Conservation (phyloP, 2,888 invertebrate genomes). For the Autographa pulchrina region DNA sequence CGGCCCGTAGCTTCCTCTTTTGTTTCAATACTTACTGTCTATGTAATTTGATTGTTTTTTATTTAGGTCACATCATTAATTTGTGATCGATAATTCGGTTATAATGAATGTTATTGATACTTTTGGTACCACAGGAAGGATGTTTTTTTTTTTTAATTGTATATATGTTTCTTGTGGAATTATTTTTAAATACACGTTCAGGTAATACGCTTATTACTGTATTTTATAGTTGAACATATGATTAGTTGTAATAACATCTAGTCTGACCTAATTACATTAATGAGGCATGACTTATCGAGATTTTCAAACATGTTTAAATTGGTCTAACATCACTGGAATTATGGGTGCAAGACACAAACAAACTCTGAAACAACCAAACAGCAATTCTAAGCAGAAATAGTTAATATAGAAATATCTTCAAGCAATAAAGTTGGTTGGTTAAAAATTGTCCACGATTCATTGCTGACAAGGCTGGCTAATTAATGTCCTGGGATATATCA, state of each 20-base stretch:
- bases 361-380: conserved; percentile 8
- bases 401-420: conserved; percentile 24
- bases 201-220: no score
- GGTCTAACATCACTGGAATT: not conserved
- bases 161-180: not conserved
- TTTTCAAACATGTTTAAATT: not conserved
- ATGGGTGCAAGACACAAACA: not conserved
- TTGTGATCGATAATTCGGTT: conserved; percentile 24
- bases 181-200: no score
- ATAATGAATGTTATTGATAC: conserved; percentile 20
- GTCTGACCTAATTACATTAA: not conserved
- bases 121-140: not conserved
- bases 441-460: conserved; percentile 55
- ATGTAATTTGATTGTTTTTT: conserved; percentile 70
- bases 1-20: conserved; percentile 84
- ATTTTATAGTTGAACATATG: no score
- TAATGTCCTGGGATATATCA: conserved; percentile 63
- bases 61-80: conserved; percentile 76
- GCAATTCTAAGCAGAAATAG: not conserved
- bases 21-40: conserved; percentile 74
- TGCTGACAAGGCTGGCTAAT: conserved; percentile 52
- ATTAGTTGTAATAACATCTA: not conserved
- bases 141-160: not conserved
- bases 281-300: not conserved
- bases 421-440: conserved; percentile 40